Conservation (phyloP, 2,888 invertebrate genomes). For the Oligia strigilis region DNA sequence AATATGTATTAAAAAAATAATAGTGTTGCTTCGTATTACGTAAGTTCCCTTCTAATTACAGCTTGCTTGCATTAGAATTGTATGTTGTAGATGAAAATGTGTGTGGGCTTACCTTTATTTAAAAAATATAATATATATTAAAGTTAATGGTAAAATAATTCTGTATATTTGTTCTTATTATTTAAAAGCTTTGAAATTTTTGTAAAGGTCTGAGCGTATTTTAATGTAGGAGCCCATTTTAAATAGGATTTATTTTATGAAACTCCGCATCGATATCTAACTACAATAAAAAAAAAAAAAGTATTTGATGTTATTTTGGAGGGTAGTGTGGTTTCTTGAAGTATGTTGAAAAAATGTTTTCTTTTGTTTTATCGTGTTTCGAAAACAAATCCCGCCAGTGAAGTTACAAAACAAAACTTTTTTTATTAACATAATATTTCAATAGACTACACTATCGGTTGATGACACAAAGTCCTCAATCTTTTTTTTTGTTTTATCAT, state of each 20-base stretch:
- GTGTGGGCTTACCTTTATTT: constrained; percentile 41
- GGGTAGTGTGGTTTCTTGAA: no score
- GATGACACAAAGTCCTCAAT: no score
- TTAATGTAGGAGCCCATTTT: not conserved
- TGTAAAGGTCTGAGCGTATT: not conserved
- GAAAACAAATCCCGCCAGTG: not conserved
- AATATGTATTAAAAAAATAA: constrained; percentile 74
- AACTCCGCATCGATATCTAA: no score
- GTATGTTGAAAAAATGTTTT: no score
- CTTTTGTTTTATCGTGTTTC: no score
- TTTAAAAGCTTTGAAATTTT: not conserved
- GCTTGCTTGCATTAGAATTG: constrained; percentile 77
- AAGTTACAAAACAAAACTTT: not conserved
- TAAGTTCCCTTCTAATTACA: constrained; percentile 70
- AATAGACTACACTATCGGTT: no score
- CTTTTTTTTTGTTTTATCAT: not conserved
- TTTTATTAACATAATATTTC: no score
- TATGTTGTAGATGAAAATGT: constrained; percentile 41
- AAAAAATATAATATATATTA: not conserved
- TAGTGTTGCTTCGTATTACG: constrained; percentile 70
- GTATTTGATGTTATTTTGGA: not conserved
- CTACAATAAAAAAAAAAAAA: no score
- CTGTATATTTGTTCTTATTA: not conserved
- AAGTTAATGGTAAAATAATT: not conserved
- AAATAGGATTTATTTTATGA: no score